Conservation (phyloP, 2,888 invertebrate genomes). For the Esperia sulphurella region DNA sequence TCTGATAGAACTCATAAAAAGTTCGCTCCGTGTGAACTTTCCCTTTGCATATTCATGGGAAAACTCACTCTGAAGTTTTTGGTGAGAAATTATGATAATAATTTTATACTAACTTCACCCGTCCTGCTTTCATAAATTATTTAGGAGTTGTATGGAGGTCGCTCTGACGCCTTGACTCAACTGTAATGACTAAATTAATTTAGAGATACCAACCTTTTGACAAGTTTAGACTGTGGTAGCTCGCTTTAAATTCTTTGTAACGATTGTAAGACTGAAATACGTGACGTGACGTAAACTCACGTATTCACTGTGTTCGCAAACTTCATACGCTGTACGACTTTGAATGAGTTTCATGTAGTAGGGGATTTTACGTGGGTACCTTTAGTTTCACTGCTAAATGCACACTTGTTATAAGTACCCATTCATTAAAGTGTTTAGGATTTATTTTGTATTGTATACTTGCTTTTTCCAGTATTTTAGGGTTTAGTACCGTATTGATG, state of each 20-base stretch:
- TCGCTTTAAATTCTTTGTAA: slow-evolving; percentile 15
- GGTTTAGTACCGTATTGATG: no score
- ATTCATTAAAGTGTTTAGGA: no score
- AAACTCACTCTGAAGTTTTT: slow-evolving; percentile 72
- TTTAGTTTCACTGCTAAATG: background rate
- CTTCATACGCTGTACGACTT: slow-evolving; percentile 12
- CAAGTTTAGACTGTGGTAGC: background rate
- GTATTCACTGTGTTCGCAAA: slow-evolving; percentile 14
- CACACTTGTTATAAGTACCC: no score
- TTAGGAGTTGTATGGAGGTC: slow-evolving; percentile 43
- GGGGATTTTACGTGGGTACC: background rate
- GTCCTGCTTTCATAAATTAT: slow-evolving; percentile 57
- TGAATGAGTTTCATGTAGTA: slow-evolving; percentile 4
- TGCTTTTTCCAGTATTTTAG: no score
- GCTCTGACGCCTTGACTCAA: slow-evolving; percentile 33
- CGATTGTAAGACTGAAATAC: slow-evolving; percentile 10
- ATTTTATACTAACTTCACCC: slow-evolving; percentile 71
- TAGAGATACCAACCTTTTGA: slow-evolving; percentile 1
- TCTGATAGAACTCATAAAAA: slow-evolving; percentile 70
- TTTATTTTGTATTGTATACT: no score
- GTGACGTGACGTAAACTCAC: slow-evolving; percentile 14
- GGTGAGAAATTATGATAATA: slow-evolving; percentile 76
- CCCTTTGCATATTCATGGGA: slow-evolving; percentile 71
- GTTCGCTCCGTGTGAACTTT: slow-evolving; percentile 63
- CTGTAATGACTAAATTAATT: slow-evolving; percentile 28